Evolutionary conservation across 2,888 invertebrate genomes (phyloP), one percentile per base, ranked within the genome.

Genomic region (Heliconius hortense): DNA sequence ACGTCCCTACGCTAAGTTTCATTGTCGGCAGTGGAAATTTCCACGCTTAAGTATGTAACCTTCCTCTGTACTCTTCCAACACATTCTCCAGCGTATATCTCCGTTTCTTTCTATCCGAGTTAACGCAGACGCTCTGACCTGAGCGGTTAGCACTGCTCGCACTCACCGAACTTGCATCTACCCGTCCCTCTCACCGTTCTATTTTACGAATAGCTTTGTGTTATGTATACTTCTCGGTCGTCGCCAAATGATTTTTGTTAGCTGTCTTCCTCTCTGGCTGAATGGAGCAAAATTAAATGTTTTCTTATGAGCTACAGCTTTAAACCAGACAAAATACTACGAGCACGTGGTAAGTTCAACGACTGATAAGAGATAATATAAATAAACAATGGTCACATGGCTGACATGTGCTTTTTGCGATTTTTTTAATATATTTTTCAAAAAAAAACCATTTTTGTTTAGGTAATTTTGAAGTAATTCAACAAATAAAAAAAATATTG

Each of bases 161-260:
- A 86, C 93, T 76, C 80, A 82, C 13, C 60, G 62, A 56, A 39
- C 63, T 53, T 43, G 76, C 78, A 88, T 93, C 87, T 85, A 74
- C 79, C 84, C 80, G 74, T 93, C 93, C 91, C 90, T 86, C 83
- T 93, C 88, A 77, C 80, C 91, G 91, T 93, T 92, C 92, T 92
- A 92, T 93, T 93, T 92, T 92, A 92, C 93, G 92, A 89, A 94
- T 93, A 94, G 94, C 94, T 94, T 91, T 87, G 89, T 87, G 91
- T 90, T 93, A 93, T 94, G 93, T 93, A 93, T 93, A 93, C 94
- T 93, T 94, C 94, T 94, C 94, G 89, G 93, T 94, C 94, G 92
- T 88, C 89, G 87, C 92, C 89, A 93, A 93, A 91, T 89, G 89
- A 92, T 89, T 93, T 90, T 91, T 87, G 92, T 91, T 93, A 90